Conservation (phyloP, 2,888 invertebrate species). For the Adineta ricciae region DNA sequence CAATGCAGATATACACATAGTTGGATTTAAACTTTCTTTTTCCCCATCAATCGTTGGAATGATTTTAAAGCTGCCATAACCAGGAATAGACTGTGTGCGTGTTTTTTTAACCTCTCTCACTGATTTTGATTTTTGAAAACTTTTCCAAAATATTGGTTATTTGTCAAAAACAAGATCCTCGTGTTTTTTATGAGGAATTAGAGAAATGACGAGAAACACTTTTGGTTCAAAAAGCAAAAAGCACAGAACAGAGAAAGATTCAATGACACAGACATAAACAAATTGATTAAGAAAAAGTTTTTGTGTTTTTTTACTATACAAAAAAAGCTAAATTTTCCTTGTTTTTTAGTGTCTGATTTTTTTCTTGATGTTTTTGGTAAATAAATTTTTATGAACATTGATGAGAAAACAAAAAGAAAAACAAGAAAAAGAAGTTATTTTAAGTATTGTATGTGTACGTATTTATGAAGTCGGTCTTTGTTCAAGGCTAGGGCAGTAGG, state of each 20-base stretch:
- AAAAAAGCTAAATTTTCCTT: not conserved
- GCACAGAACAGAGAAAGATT: not conserved
- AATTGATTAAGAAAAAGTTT: not conserved
- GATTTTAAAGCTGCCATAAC: not conserved
- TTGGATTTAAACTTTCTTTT: not conserved
- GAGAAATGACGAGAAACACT: not conserved
- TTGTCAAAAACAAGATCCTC: not conserved
- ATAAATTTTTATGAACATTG: not conserved
- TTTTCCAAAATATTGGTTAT: not conserved
- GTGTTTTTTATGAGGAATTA: not conserved
- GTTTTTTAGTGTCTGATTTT: not conserved
- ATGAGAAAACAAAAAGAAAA: constrained; percentile 13
- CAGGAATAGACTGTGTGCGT: not conserved
- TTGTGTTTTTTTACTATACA: not conserved
- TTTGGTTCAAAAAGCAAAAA: not conserved
- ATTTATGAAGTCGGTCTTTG: not conserved
- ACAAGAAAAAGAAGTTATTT: not conserved
- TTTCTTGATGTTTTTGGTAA: not conserved
- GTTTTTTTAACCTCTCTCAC: not conserved
- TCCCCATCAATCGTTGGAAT: not conserved
- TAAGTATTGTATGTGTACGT: not conserved
- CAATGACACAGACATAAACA: constrained; percentile 5
- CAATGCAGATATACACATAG: not conserved
- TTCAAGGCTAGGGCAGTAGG: not conserved
- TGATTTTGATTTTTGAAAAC: not conserved